Base-by-base conservation (phyloP, 2,888 invertebrate species). In the Trisateles emortualis region DNA sequence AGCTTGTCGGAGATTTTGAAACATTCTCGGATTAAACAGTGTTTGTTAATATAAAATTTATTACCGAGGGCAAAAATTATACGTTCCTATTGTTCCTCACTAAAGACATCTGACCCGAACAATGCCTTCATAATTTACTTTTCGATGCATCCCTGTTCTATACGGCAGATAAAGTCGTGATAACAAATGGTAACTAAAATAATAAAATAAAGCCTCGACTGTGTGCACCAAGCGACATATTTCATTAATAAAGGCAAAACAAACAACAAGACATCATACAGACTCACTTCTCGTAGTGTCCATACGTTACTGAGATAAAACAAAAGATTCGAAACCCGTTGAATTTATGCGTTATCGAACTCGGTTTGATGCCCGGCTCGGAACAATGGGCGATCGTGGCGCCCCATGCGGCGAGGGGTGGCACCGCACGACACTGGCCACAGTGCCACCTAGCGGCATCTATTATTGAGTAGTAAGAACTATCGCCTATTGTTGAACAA, bases 121-220 rank as follows among this genome's bases (percentile, higher is more conserved):
- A 91, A 92, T 91, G 76, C 91, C 74, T 83, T 86, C 90, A 91
- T 92, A 92, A 92, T 89, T 92, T 92, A 91, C 84, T 86, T 89
- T 90, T 87, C 88, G 88, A 90, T 84, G 83, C 87, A 86, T 86
- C 87, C 83, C 83, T 84, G 83, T 86, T 83, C 88, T 87, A 64
- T 66, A 87, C 85, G 77, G 78, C 83, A 90, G 92, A 92, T 92
- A 91, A 90, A 92, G 87, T 91, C 92, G 90, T 92, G 91, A 92
- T 91, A 92, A 92, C 90, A 88, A 91, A 92, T 91, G 90, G 89
- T 90, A 89, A 92, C 90, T 91, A 90, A 92, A 91, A 91, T 90
- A 92, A 92, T 89, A 92, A 90, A 91, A 92, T 90, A 90, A 66
- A 90, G 78, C 86, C 79, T 73, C 80, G 72, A 79, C 79, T 81